Evolutionary conservation across 2,888 invertebrate genomes (phyloP).

Genomic region (Ariolimax columbianus): DNA sequence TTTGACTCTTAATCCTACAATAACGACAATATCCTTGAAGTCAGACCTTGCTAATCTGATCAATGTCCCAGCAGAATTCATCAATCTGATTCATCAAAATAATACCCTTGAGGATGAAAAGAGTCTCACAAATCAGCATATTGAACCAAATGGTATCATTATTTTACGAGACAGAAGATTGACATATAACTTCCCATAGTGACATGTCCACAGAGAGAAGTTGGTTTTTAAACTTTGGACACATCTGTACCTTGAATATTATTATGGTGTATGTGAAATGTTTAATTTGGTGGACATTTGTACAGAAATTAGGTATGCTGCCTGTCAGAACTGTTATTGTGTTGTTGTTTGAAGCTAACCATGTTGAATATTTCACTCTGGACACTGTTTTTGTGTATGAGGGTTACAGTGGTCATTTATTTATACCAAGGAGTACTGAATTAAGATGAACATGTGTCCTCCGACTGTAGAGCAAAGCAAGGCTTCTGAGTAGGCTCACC

Average conservation of each 20-base stretch:
- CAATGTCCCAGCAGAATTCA: constrained; percentile 27
- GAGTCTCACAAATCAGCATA: not conserved
- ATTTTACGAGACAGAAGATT: constrained; percentile 21
- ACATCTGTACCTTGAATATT: not conserved
- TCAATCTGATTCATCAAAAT: constrained; percentile 9
- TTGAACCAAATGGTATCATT: constrained; percentile 19
- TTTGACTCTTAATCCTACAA: constrained; percentile 32
- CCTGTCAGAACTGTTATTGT: too few species aligned
- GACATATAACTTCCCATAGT: constrained; percentile 28
- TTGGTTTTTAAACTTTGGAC: not conserved
- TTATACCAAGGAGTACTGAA: too few species aligned
- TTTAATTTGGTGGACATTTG: not conserved
- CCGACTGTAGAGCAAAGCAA: too few species aligned
- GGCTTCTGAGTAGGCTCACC: too few species aligned
- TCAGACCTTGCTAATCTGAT: constrained; percentile 21
- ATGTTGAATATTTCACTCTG: too few species aligned
- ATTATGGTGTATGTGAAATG: not conserved
- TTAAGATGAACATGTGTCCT: too few species aligned
- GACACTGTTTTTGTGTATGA: too few species aligned
- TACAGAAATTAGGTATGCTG: not conserved
- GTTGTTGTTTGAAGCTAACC: too few species aligned
- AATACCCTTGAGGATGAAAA: not conserved
- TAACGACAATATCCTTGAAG: not conserved
- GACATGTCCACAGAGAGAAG: not conserved
- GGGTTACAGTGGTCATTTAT: too few species aligned